Percentiles rank a stretch among this genome's conserved stretches.
These are phyloP conservation scores for Megalurothrips usitatus DNA, from an alignment of 2,888 invertebrate genomes.

Conservation along the genomic window DNA sequence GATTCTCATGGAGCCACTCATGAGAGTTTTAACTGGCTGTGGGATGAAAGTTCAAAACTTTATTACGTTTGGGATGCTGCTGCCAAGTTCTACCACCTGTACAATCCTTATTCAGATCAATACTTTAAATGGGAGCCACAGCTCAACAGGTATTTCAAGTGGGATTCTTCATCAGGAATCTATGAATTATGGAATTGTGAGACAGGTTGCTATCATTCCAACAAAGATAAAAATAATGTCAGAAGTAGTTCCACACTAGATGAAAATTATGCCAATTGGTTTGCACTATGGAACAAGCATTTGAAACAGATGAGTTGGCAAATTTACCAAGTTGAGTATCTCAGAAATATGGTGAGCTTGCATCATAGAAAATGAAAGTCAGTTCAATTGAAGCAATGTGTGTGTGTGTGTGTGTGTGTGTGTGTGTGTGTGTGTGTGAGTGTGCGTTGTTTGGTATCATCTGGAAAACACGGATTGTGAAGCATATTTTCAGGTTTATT, in stretches of 20 bases:
- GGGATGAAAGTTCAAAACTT: conserved; percentile 1
- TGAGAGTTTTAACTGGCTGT: not conserved
- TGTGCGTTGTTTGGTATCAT: too few relatives aligned
- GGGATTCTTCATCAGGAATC: not conserved
- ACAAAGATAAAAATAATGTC: not conserved
- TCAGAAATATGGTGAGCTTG: not conserved
- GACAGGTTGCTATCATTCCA: not conserved
- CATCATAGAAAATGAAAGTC: not conserved
- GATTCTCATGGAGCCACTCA: not conserved
- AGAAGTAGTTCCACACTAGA: not conserved
- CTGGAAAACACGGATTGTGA: too few relatives aligned
- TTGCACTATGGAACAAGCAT: not conserved
- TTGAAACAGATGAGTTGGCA: not conserved
- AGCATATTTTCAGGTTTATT: too few relatives aligned
- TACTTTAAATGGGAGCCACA: not conserved
- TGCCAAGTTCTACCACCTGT: not conserved
- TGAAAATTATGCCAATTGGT: not conserved
- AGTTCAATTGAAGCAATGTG: too few relatives aligned
- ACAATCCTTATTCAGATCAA: not conserved
- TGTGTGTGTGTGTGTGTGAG: too few relatives aligned
- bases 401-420: too few relatives aligned
- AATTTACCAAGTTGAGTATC: not conserved
- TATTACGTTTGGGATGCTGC: not conserved
- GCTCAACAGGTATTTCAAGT: not conserved
- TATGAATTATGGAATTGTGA: not conserved